Conservation (phyloP, 2,113 vertebrate genomes). For the Neodontobutis hainanensis region DNA sequence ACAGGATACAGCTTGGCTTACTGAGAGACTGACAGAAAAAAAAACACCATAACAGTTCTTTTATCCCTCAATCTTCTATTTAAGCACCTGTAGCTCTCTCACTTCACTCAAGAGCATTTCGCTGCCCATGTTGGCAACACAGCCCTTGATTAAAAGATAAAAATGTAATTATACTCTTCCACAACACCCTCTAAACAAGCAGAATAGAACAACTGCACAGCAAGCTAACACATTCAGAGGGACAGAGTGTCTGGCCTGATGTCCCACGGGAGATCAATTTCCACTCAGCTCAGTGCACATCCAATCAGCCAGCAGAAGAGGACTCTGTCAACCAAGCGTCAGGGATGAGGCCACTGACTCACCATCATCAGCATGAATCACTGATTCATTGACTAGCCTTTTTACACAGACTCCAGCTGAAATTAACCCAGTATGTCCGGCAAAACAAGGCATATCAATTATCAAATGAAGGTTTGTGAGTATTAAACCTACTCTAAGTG, state of each 20-base stretch:
- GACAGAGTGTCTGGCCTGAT: constrained; percentile 18
- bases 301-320: constrained; percentile 47
- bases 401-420: constrained; percentile 13
- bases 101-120: background rate
- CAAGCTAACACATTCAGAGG: constrained; percentile 16
- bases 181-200: constrained; percentile 14
- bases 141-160: constrained; percentile 12
- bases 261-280: constrained; percentile 60
- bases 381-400: constrained; percentile 8
- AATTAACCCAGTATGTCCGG: constrained; percentile 23
- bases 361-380: constrained; percentile 8
- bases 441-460: constrained; percentile 11
- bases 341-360: constrained; percentile 37
- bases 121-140: background rate
- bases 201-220: constrained; percentile 25
- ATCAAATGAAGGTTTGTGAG: background rate
- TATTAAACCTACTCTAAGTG: no score
- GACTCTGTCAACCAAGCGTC: constrained; percentile 46
- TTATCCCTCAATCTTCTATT: constrained; percentile 28
- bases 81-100: constrained; percentile 12
- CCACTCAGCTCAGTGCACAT: constrained; percentile 46
- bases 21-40: constrained; percentile 7
- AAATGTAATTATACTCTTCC: constrained; percentile 11
- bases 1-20: constrained; percentile 4
- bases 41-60: constrained; percentile 4